phyloP scores from a whole-genome alignment of 1,140 invertebrate genomes.

The Plectrocnemia conspersa region DNA sequence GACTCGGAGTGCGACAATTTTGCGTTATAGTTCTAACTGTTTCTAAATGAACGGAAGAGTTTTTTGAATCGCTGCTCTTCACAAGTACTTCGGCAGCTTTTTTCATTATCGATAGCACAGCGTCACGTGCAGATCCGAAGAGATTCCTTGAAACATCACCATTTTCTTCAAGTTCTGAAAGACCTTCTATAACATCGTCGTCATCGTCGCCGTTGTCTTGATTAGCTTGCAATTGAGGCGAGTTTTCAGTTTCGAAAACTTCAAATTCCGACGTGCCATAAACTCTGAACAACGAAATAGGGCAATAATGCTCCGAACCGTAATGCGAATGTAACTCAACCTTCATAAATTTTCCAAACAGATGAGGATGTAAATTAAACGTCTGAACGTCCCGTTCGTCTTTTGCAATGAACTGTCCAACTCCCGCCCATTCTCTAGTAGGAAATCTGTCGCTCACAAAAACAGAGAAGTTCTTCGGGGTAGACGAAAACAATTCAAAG shows the following conservation, averaged over 20 bases:
- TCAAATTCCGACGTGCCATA: constrained; percentile 90
- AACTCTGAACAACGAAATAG: constrained; percentile 85
- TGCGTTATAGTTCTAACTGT: constrained; percentile 47
- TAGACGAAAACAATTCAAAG: constrained; percentile 97
- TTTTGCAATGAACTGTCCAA: constrained; percentile 82
- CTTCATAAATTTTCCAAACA: constrained; percentile 92
- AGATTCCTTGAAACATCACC: constrained; percentile 59
- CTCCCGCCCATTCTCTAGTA: constrained; percentile 82
- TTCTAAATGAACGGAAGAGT: constrained; percentile 46
- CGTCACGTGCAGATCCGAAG: constrained; percentile 79
- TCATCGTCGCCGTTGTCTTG: constrained; percentile 63
- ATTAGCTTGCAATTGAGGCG: constrained; percentile 47
- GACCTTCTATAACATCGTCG: constrained; percentile 48
- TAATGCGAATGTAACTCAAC: constrained; percentile 90
- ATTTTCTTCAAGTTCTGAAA: constrained; percentile 44
- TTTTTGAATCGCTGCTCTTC: constrained; percentile 60
- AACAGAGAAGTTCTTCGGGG: constrained; percentile 84
- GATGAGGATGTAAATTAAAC: constrained; percentile 70
- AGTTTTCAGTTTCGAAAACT: constrained; percentile 74
- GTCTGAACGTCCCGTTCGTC: constrained; percentile 85
- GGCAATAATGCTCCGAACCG: constrained; percentile 95
- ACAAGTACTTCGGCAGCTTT: constrained; percentile 78
- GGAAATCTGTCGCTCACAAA: constrained; percentile 88
- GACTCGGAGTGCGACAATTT: constrained; percentile 60
- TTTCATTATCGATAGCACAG: constrained; percentile 82